Conservation (phyloP, 2,797 vertebrate species). For the Pachyuromys duprasi region DNA sequence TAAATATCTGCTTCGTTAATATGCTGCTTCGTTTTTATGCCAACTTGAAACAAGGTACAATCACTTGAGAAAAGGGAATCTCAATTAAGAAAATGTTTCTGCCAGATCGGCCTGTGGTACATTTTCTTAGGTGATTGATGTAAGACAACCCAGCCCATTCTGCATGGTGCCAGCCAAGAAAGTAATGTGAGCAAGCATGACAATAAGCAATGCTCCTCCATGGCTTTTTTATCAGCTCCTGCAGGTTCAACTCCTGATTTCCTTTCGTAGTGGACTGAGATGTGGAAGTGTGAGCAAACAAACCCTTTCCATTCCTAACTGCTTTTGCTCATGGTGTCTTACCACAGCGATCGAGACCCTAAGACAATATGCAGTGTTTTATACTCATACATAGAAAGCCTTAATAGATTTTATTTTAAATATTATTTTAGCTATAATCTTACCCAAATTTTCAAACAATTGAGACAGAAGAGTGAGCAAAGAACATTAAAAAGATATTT, state of each 20-base stretch:
- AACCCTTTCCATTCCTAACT: not conserved
- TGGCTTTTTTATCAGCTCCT: not conserved
- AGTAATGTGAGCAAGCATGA: not conserved
- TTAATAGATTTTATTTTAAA: constrained; percentile 18
- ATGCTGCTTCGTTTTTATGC: not conserved
- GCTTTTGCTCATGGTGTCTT: not conserved
- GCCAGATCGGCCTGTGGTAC: not conserved
- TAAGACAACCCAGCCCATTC: not conserved
- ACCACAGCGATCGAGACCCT: not conserved
- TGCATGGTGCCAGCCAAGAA: not conserved
- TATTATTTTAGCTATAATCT: constrained; percentile 16
- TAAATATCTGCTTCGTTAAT: not conserved
- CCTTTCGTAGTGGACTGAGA: not conserved
- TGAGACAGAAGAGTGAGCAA: not conserved
- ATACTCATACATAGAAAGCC: not conserved
- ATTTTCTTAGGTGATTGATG: not conserved
- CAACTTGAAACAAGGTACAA: no score
- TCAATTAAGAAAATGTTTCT: not conserved
- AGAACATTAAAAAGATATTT: not conserved
- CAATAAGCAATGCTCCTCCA: not conserved
- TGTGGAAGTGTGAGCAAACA: not conserved
- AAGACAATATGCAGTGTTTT: not conserved
- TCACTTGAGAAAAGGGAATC: not conserved
- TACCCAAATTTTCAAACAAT: not conserved
- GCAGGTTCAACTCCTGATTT: no score